phyloP scores from a whole-genome alignment of 2,113 vertebrate genomes.

The Geococcyx californianus region DNA sequence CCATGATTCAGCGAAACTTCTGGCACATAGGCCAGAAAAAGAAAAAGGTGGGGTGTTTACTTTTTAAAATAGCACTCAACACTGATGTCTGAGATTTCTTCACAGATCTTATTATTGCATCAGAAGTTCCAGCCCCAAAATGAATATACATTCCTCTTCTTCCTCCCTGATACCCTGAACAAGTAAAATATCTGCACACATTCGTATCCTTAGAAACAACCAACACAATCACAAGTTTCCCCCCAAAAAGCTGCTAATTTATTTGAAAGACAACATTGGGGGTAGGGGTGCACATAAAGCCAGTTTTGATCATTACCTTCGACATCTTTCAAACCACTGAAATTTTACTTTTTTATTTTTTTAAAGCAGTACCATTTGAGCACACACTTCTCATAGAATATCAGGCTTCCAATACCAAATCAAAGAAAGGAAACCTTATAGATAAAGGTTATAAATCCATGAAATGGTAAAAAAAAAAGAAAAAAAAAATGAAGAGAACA shows the following conservation, averaged over 20 bases:
- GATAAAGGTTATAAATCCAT: neutral
- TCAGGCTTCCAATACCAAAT: neutral
- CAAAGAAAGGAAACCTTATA: neutral
- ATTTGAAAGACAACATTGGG: neutral
- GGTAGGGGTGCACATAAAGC: neutral
- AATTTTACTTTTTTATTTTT: neutral
- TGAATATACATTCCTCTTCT: neutral
- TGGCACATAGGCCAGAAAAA: neutral
- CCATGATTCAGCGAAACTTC: neutral
- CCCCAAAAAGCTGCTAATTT: neutral
- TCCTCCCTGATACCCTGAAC: neutral
- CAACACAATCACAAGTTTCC: neutral
- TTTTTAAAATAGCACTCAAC: neutral
- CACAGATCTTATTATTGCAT: neutral
- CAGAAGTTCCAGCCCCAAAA: neutral
- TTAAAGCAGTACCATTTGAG: neutral
- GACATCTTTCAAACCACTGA: neutral
- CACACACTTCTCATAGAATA: neutral
- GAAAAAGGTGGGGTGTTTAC: neutral
- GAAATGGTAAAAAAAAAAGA: neutral
- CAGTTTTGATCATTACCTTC: neutral
- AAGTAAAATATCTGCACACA: neutral
- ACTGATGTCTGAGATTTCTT: neutral
- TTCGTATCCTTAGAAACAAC: neutral
- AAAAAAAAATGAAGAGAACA: neutral